Evolutionary conservation across 2,113 vertebrate species (phyloP).

Genomic region (Rhineura floridana): DNA sequence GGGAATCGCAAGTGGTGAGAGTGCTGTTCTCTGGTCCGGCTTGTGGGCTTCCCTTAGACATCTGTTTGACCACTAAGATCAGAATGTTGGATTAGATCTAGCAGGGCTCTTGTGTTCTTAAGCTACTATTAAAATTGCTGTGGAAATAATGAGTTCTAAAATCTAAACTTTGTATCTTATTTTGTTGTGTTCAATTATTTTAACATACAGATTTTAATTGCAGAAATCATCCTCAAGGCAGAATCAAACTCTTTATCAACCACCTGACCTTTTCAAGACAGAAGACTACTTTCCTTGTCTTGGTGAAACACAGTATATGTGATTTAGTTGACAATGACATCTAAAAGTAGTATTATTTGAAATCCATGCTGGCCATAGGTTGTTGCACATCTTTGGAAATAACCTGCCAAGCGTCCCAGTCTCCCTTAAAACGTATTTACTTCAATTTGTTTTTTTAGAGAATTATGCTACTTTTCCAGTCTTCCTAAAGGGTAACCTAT

Average conservation of each 20-base stretch:
- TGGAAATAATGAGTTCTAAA: background rate
- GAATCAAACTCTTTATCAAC: slow-evolving; percentile 74
- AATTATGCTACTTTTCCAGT: slow-evolving; percentile 24
- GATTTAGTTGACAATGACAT: slow-evolving; percentile 17
- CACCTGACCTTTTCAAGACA: slow-evolving; percentile 88
- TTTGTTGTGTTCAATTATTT: background rate
- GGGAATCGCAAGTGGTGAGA: too few relatives aligned
- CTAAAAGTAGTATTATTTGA: background rate
- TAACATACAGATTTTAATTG: slow-evolving; percentile 38
- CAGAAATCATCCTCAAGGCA: slow-evolving; percentile 82
- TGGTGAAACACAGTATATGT: slow-evolving; percentile 67
- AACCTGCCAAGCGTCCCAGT: slow-evolving; percentile 33
- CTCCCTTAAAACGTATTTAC: slow-evolving; percentile 39
- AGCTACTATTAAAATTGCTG: background rate
- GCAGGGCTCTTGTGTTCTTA: background rate
- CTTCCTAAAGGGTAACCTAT: slow-evolving; percentile 46
- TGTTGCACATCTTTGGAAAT: slow-evolving; percentile 42
- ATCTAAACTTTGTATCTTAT: background rate
- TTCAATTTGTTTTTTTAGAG: background rate
- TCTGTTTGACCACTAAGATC: too few relatives aligned
- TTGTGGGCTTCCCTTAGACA: too few relatives aligned
- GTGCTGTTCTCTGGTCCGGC: too few relatives aligned
- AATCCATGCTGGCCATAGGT: background rate
- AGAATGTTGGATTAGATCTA: too few relatives aligned
- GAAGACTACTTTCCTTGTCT: slow-evolving; percentile 89